Evolutionary conservation across 2,113 vertebrate species (phyloP), one percentile per base, ranked within the genome.

Genomic region (human (Homo sapiens)): DNA sequence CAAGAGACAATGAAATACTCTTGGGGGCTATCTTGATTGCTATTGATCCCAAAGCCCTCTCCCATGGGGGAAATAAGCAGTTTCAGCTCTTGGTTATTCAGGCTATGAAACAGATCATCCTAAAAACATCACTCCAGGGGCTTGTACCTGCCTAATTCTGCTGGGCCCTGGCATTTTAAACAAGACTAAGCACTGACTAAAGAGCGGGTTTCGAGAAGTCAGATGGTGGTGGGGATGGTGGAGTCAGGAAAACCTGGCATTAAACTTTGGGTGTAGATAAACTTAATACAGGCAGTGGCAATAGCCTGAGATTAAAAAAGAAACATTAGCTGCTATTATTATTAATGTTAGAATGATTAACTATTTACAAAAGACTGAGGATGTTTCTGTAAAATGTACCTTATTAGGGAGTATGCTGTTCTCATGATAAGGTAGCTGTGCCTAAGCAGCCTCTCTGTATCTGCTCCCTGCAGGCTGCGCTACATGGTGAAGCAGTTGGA

Each of bases 401-500:
- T 57, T 40, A 2, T 72, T 50, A 12, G 50, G 22, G 88, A 61
- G 93, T 5, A 18, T 76, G 48, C 50, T 40, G 64, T 61, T 84
- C 30, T 57, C 13, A 5, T 35, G 96, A 84, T 52, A 30, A 73
- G 48, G 57, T 20, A 27, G 35, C 32, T 2, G 48, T 6, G 1
- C 70, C 80, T 85, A 52, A 97, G 82, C 73, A 10, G 40, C 45
- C 25, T 35, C 0, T 91, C 76, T 92, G 32, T 32, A 0, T n/a
- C 40, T 12, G 2, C 20, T 25, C 61, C 76, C 96, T 52, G 0
- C 98, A 99, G 99, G 97, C 96, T 99, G 61, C 99, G 99, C 38
- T 99, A 97, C 98, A 99, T 99, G 98, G 98, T 99, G 97, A 99
- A 99, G 98, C 99, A 99, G 98, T 97, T 99, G 96, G 99, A 99